These are phyloP conservation scores for Ursus arctos DNA, from an alignment of 2,113 vertebrate species.

Conservation along the genomic window DNA sequence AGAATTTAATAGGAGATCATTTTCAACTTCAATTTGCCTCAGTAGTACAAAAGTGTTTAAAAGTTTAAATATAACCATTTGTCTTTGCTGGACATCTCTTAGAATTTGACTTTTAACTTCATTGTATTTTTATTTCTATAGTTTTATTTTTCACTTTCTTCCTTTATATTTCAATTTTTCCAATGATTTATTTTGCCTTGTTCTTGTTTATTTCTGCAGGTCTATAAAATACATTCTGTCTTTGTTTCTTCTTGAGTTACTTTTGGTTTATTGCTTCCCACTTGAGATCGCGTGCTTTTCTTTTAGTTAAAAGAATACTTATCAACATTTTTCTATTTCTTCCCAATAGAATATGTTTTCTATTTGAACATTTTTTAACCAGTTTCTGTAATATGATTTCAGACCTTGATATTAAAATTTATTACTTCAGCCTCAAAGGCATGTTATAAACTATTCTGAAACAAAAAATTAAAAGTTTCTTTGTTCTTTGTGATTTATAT, in stretches of 20 bases:
- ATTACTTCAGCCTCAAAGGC: constrained; percentile 48
- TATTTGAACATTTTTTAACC: constrained; percentile 46
- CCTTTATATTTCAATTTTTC: background rate
- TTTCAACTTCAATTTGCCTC: background rate
- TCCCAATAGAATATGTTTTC: constrained; percentile 42
- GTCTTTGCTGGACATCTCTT: background rate
- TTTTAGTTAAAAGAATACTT: constrained; percentile 60
- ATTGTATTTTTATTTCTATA: background rate
- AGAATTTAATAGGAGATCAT: background rate
- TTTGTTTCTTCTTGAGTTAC: constrained; percentile 17
- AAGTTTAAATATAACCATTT: background rate
- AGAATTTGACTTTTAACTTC: background rate
- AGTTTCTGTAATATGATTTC: constrained; percentile 18
- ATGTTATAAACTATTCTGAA: constrained; percentile 20
- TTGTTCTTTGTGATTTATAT: background rate
- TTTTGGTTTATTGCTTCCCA: constrained; percentile 29
- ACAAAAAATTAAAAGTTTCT: background rate
- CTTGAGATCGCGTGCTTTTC: background rate
- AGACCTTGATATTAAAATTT: constrained; percentile 66
- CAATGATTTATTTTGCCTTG: background rate
- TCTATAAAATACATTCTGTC: constrained; percentile 19
- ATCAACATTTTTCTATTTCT: constrained; percentile 56
- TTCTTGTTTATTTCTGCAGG: background rate
- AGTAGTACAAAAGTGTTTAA: background rate
- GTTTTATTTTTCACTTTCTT: background rate